Base-by-base conservation (phyloP, 1,140 invertebrate genomes). In the Drosophila simulans region DNA sequence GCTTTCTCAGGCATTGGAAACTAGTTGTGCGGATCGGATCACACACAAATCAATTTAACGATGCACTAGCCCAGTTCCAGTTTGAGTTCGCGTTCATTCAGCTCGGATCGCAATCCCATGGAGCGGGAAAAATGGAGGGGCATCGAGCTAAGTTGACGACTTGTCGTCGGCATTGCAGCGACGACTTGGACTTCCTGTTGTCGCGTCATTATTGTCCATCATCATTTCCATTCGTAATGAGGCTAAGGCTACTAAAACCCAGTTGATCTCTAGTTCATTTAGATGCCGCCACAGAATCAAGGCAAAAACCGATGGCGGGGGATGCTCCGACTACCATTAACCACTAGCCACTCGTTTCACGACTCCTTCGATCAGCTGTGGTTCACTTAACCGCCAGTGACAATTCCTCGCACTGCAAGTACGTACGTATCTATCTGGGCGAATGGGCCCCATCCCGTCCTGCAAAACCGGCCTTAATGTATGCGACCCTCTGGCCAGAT, bases 181-280 rank as follows among this genome's bases (percentile, higher is more conserved):
- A 71, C 58, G 64, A 71, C 46, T 76, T 88, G 79, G 84, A 89
- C 84, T 89, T 89, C 84, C 84, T 89, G 84, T 89, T 89, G 84
- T 89, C 84, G 84, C 84, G 85, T 89, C 84, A 90, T 89, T 89
- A 89, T 89, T 89, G 84, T 89, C 84, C 85, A 89, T 89, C 84
- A 89, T 89, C 84, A 89, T 89, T 89, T 89, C 84, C 84, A 89
- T 89, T 89, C 84, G 84, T 89, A 89, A 89, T 89, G 84, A 89
- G 85, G 85, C 85, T 79, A 79, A 74, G 80, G 84, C 84, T 89
- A 71, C 85, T 80, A 78, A 90, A 89, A 77, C 82, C 76, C 80
- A 88, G 80, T 88, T 63, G 80, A 89, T 88, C 77, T 84, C 57
- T 68, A 89, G 85, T 88, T 88, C 84, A 88, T 88, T 88, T 88